phyloP scores from a whole-genome alignment of 2,797 vertebrate genomes.

The Falco berigora region DNA sequence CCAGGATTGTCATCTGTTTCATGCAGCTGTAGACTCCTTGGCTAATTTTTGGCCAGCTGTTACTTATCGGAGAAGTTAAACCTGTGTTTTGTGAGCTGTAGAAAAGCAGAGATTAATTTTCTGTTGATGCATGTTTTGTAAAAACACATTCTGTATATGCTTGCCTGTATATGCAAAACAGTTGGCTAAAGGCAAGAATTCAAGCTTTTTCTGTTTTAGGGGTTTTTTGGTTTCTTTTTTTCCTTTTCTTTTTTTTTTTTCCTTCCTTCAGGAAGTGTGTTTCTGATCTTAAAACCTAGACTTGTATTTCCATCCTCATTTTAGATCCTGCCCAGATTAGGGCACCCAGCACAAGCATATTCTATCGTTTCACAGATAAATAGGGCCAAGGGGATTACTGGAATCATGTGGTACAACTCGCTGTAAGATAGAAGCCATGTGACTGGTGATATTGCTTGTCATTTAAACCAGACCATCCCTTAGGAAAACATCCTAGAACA shows the following conservation, averaged over 20 bases:
- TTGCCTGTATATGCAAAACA: background rate
- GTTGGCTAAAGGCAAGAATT: background rate
- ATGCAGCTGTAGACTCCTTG: background rate
- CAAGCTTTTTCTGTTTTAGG: background rate
- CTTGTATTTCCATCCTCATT: background rate
- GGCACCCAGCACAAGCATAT: background rate
- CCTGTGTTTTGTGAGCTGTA: background rate
- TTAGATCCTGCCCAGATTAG: background rate
- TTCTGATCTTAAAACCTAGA: background rate
- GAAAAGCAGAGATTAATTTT: slow-evolving; percentile 4
- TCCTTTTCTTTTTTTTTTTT: background rate
- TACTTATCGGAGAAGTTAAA: background rate
- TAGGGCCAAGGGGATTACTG: background rate
- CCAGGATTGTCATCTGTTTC: background rate
- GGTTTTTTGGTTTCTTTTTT: background rate
- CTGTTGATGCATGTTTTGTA: background rate
- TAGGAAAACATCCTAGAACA: background rate
- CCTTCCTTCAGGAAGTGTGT: background rate
- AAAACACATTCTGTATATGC: background rate
- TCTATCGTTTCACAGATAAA: background rate
- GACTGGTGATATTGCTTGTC: background rate
- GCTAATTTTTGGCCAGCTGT: background rate
- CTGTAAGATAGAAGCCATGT: background rate
- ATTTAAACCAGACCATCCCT: slow-evolving; percentile 6
- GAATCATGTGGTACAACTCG: background rate